A percentile compares a stretch with the other conserved stretches of the same genome.
These are phyloP conservation scores for Pyrrhosoma nymphula DNA, from an alignment of 2,888 invertebrate species.

Conservation along the genomic window DNA sequence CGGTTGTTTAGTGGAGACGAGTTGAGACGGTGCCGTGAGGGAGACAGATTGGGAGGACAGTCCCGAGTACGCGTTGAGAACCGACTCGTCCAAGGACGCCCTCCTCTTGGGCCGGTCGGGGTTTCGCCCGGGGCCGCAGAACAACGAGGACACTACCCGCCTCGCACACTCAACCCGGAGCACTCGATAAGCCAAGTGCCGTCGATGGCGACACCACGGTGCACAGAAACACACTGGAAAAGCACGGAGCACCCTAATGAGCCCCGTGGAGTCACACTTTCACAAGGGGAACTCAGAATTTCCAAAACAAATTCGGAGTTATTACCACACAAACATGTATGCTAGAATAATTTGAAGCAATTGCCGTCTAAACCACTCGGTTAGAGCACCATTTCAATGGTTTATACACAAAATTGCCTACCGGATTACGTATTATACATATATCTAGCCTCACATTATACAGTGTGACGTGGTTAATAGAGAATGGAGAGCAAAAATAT, in stretches of 20 bases:
- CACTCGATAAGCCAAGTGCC: background rate
- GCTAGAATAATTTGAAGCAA: background rate
- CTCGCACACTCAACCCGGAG: background rate
- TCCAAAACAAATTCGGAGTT: background rate
- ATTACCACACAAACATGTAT: background rate
- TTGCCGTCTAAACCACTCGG: background rate
- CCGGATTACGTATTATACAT: background rate
- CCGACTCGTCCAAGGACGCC: background rate
- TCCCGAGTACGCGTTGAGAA: too few relatives aligned
- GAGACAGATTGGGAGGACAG: too few relatives aligned
- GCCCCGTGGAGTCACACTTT: background rate
- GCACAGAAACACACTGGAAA: background rate
- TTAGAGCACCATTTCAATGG: background rate
- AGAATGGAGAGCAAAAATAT: background rate
- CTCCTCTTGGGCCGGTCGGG: background rate
- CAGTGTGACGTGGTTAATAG: background rate
- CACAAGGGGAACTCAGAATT: background rate
- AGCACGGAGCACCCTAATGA: background rate
- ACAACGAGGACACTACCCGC: background rate
- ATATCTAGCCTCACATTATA: background rate
- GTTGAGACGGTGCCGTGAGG: too few relatives aligned
- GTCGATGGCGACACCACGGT: background rate
- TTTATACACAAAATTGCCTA: background rate
- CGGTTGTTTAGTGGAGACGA: too few relatives aligned
- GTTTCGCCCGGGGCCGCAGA: background rate